Evolutionary conservation across 37 sponge, comb jelly and placozoan species (phyloP), one percentile per base, ranked within the genome.

Genomic region (Petrosia ficiformis): DNA sequence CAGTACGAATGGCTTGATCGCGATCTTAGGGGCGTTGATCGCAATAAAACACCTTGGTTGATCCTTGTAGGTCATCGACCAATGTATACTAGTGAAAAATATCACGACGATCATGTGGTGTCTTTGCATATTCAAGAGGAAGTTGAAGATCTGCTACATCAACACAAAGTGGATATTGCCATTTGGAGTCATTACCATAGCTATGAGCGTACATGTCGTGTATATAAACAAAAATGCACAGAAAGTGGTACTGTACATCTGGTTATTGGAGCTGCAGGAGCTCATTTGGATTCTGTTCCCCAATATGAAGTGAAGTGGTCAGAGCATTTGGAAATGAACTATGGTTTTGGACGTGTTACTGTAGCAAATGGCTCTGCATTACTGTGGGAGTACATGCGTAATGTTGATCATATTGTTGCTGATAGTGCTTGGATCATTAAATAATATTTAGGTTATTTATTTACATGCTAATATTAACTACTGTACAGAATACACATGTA

Each of bases 1-100:
- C 83, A 83, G 86, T 86, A 81, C 71, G 22, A 16, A 37, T 91
- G 92, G 92, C 74, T 91, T 3, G 92, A 86, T 29, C 60, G 57
- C 6, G 92, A 86, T 43, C 70, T 91, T 44, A 61, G 65, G 39
- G 42, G 67, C 2, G 92, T 82, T 2, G 73, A 91, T 66, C 67
- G 84, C 24, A 37, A 37, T 10, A 38, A 14, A 22, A 78, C 80
- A 11, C 92, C 92, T 14, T 91, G 86, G 86, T 59, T 91, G 14
- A 60, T 91, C 16, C 63, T 81, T 1, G 74, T 57, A 24, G 79
- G 72, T 3, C 92, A 91, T 60, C 29, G 92, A 32, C 80, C 92
- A 1, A 73, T 91, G 76, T 91, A 86, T 59, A 44, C 72, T 26
- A 79, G 76, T 36, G 76, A 75, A 60, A 71, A 74, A 33, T 58